A percentile compares a stretch with the other conserved stretches of the same genome.
Conservation (phyloP, 1,140 invertebrate genomes). For the Maniola jurtina region DNA sequence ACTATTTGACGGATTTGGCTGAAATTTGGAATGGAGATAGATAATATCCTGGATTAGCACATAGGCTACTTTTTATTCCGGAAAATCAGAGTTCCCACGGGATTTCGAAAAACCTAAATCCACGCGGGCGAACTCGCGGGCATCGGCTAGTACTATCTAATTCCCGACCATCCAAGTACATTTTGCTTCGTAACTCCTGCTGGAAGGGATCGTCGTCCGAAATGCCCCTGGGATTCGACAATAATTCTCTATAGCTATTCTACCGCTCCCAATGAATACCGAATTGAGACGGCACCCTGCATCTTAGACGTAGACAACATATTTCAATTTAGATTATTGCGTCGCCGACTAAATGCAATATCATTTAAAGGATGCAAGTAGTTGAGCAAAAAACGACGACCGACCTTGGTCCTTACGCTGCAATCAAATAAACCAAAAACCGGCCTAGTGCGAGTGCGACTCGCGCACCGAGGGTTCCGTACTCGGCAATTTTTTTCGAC, state of each 20-base stretch:
- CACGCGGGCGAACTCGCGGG: too few species aligned
- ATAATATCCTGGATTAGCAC: too few species aligned
- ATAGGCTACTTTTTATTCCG: too few species aligned
- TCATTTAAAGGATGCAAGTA: conserved; percentile 25
- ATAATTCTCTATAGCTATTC: conserved; percentile 72
- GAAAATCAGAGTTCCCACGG: too few species aligned
- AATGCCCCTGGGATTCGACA: conserved; percentile 68
- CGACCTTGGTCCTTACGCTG: conserved; percentile 24
- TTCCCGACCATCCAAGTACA: conserved; percentile 1
- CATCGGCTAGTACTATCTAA: too few species aligned
- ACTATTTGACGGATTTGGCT: too few species aligned
- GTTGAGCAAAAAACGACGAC: conserved; percentile 37
- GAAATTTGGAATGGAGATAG: too few species aligned
- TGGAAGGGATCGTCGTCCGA: conserved; percentile 38
- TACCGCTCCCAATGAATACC: conserved; percentile 66
- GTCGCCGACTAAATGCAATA: conserved; percentile 44
- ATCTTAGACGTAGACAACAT: conserved; percentile 52
- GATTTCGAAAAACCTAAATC: too few species aligned
- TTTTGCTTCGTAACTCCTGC: conserved; percentile 28
- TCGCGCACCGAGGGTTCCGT: too few species aligned
- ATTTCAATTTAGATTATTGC: conserved; percentile 74
- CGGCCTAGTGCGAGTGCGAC: too few species aligned
- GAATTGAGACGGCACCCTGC: conserved; percentile 56
- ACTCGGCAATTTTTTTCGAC: too few species aligned
- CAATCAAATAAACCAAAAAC: conserved; percentile 43